Evolutionary conservation across 2,888 invertebrate species (phyloP), one percentile per base, ranked within the genome.

Genomic region (Caenorhabditis sinica): DNA sequence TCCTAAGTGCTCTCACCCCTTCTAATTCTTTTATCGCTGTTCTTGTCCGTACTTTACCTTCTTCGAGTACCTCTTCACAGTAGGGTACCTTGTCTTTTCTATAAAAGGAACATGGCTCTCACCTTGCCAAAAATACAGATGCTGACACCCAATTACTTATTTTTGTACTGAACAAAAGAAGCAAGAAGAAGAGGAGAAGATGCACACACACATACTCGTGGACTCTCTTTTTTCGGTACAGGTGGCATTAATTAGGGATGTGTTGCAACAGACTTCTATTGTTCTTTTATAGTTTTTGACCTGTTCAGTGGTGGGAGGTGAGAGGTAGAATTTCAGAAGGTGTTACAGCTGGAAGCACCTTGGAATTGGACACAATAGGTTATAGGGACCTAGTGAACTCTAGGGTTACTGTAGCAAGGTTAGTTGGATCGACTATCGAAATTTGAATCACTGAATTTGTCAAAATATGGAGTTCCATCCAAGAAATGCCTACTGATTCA

Each of bases 101-200:
- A 49, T 20, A 20, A n/a, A 49, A 49, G 20, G 20, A 49, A 20
- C 40, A 49, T 33, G 43, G 25, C 20, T 68, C 17, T 36, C 53
- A 69, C 53, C 53, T 43, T 6, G 1, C 20, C 9, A 49, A 69
- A 63, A 40, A 51, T 53, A 20, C 69, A 71, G 79, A 65, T 72
- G 79, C 65, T 79, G 63, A 71, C 79, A 79, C 79, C 79, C 63
- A 79, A 79, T 79, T 79, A 74, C 36, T 56, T n/a, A 5, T 66
- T 40, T 40, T 45, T 40, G 56, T 43, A 36, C n/a, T 15, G 30
- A 30, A 36, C 56, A 36, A 61, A 60, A 53, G 40, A 28, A 56
- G 56, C 23, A 53, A 23, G 45, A 17, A n/a, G 23, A 5, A 6
- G 8, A n/a, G 20, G 23, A n/a, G 23, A n/a, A 25, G 58, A 25